These are phyloP conservation scores for Melitaea athalia DNA, from an alignment of 2,888 invertebrate species.

Conservation along the genomic window DNA sequence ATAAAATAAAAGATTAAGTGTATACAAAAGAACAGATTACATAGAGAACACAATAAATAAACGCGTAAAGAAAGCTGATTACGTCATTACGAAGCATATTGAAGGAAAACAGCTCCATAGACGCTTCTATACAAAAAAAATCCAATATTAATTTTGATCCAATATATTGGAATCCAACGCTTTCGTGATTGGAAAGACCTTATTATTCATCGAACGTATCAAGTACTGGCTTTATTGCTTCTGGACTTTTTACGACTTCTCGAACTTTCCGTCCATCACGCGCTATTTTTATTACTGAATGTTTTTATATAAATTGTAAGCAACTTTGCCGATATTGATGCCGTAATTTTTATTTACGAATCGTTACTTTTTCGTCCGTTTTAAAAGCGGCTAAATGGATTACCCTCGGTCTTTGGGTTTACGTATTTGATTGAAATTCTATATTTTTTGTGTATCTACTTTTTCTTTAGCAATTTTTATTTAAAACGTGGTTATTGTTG, in stretches of 20 bases:
- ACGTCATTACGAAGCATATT: not conserved
- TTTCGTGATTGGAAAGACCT: conserved; percentile 26
- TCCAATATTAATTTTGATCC: conserved; percentile 18
- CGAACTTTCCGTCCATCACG: conserved; percentile 29
- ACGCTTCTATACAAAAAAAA: conserved; percentile 13
- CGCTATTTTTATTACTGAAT: conserved; percentile 31
- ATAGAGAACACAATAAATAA: not conserved
- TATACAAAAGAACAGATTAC: too few relatives aligned
- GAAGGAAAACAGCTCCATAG: not conserved
- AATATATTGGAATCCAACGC: conserved; percentile 17
- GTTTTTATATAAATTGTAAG: conserved; percentile 28
- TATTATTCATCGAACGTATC: conserved; percentile 31
- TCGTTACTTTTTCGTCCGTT: not conserved
- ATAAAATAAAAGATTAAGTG: too few relatives aligned
- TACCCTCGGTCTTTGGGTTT: not conserved
- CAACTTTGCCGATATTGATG: conserved; percentile 6
- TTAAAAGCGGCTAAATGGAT: not conserved
- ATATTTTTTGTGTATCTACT: too few relatives aligned
- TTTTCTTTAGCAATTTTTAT: too few relatives aligned
- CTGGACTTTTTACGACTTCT: conserved; percentile 27
- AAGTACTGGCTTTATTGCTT: conserved; percentile 31
- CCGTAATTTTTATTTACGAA: conserved; percentile 12
- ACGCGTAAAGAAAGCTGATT: not conserved
- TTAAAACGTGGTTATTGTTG: too few relatives aligned
- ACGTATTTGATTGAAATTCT: too few relatives aligned